phyloP scores from a whole-genome alignment of 1,140 invertebrate genomes.

The Neocloeon triangulifer region DNA sequence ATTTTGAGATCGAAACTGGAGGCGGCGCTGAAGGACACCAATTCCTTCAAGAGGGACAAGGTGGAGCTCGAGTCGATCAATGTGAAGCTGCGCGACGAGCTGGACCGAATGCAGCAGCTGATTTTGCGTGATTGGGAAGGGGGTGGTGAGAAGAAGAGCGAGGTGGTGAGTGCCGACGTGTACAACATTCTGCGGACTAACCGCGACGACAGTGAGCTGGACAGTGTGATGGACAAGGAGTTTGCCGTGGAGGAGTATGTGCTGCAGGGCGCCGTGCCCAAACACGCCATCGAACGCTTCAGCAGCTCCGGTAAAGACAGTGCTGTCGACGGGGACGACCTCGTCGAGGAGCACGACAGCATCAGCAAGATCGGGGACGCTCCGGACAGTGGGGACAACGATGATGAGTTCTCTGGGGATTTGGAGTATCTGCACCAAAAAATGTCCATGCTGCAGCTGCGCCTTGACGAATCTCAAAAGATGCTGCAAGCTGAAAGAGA shows the following conservation, averaged over 20 bases:
- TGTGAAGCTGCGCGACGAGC: slow-evolving; percentile 56
- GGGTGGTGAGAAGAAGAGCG: slow-evolving; percentile 18
- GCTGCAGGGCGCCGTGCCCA: slow-evolving; percentile 35
- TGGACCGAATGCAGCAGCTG: slow-evolving; percentile 29
- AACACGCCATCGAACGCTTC: slow-evolving; percentile 25
- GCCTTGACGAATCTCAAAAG: slow-evolving; percentile 51
- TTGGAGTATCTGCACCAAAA: slow-evolving; percentile 39
- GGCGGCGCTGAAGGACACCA: slow-evolving; percentile 48
- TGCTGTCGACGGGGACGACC: background rate
- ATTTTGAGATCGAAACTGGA: slow-evolving; percentile 59
- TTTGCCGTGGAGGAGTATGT: slow-evolving; percentile 34
- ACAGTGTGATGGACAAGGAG: slow-evolving; percentile 13
- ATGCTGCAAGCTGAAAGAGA: slow-evolving; percentile 45
- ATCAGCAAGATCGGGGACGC: background rate
- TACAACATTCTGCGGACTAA: slow-evolving; percentile 2
- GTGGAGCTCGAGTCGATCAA: slow-evolving; percentile 58
- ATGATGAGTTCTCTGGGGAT: slow-evolving; percentile 11
- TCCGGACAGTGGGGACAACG: slow-evolving; percentile 6
- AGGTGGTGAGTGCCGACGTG: slow-evolving; percentile 17
- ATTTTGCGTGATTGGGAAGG: background rate
- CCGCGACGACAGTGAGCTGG: slow-evolving; percentile 7
- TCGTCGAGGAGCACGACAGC: background rate
- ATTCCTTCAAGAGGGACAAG: slow-evolving; percentile 50
- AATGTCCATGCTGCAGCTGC: slow-evolving; percentile 39
- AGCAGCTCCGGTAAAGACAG: slow-evolving; percentile 11